phyloP scores from a whole-genome alignment of 2,113 vertebrate species.

The Butorides virescens region DNA sequence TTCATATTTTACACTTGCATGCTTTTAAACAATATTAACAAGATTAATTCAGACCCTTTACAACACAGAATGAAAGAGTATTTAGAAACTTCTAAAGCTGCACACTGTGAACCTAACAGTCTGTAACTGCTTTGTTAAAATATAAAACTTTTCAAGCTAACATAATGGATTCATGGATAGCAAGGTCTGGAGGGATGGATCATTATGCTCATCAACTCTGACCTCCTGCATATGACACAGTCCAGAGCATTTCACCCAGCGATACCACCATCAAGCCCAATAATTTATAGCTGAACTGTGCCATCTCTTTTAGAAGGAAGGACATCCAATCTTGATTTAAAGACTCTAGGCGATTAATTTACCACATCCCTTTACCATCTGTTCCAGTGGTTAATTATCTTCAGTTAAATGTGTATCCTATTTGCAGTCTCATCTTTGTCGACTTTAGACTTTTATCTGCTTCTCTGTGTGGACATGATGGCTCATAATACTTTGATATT shows the following conservation, averaged over 20 bases:
- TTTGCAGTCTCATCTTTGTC: slow-evolving; percentile 54
- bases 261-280: not conserved
- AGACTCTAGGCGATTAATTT: slow-evolving; percentile 52
- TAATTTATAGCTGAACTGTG: slow-evolving; percentile 45
- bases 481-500: slow-evolving; percentile 20
- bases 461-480: not conserved
- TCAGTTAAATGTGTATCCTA: slow-evolving; percentile 27
- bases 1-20: not conserved
- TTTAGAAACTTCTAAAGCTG: slow-evolving; percentile 25
- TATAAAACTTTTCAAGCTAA: slow-evolving; percentile 3
- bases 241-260: slow-evolving; percentile 29
- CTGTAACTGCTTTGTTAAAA: slow-evolving; percentile 17
- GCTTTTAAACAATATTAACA: slow-evolving; percentile 27
- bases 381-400: slow-evolving; percentile 62
- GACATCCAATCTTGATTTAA: slow-evolving; percentile 54
- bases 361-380: slow-evolving; percentile 57
- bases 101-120: not conserved
- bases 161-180: slow-evolving; percentile 1
- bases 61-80: not conserved
- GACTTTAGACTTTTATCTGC: slow-evolving; percentile 31
- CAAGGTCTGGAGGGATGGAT: slow-evolving; percentile 35
- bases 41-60: not conserved
- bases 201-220: slow-evolving; percentile 28
- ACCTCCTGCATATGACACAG: slow-evolving; percentile 25
- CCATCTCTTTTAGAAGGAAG: slow-evolving; percentile 33